A percentile compares a stretch with the other conserved stretches of the same genome.
These are phyloP conservation scores for Rotaria socialis DNA, from an alignment of 2,888 invertebrate species.

Conservation along the genomic window DNA sequence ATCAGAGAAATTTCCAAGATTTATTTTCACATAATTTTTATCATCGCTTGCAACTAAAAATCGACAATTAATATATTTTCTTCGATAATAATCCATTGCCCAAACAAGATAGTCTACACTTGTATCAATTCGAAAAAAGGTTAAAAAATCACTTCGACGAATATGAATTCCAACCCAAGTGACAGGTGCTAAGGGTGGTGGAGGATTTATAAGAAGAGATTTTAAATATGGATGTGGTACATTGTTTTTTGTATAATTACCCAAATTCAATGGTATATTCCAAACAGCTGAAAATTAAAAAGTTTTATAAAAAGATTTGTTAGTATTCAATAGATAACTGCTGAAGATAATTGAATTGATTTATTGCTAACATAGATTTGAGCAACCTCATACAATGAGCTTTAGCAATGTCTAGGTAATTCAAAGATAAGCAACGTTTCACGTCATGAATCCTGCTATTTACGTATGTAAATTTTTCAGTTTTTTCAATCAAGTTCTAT, in stretches of 20 bases:
- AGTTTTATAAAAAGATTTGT: too few relatives aligned
- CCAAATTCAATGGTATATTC: not conserved
- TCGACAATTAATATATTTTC: not conserved
- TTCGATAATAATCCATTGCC: constrained; percentile 12
- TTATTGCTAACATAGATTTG: too few relatives aligned
- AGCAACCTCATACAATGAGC: too few relatives aligned
- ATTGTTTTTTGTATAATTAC: not conserved
- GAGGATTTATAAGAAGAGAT: not conserved
- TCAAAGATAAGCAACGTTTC: too few relatives aligned
- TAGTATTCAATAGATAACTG: too few relatives aligned
- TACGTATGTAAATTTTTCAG: too few relatives aligned
- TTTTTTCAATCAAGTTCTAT: too few relatives aligned
- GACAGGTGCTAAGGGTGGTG: not conserved
- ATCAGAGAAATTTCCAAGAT: not conserved
- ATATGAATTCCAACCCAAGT: constrained; percentile 25
- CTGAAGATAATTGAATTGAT: too few relatives aligned
- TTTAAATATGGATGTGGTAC: not conserved
- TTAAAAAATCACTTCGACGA: constrained; percentile 18
- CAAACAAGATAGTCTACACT: not conserved
- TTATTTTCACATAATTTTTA: not conserved
- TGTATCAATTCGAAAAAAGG: constrained; percentile 8
- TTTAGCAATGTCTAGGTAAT: too few relatives aligned
- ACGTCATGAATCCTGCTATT: too few relatives aligned
- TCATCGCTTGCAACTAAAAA: constrained; percentile 7
- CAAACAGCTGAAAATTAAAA: not conserved